Base-by-base conservation (phyloP, 1,140 invertebrate genomes). In the Cecropterus lyciades region DNA sequence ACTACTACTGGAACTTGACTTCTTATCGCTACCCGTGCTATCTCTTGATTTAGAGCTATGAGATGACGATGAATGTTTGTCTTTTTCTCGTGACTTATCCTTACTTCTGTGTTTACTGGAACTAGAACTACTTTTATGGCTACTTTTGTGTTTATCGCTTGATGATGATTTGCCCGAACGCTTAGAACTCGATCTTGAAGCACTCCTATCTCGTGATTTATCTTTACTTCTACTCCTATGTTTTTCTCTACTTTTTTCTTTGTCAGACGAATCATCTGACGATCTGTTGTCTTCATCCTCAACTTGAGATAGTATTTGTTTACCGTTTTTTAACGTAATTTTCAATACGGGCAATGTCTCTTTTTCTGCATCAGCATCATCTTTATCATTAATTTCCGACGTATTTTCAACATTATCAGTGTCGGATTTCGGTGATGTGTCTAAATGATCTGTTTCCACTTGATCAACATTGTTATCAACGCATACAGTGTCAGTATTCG, bases 281-380 rank as follows among this genome's bases (percentile, higher is more conserved):
- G 72, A 66, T 70, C 84, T 90, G 73, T 75, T 87, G 55, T 85
- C 84, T 66, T 71, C 77, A 75, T 93, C 89, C 67, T 92, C 93
- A 53, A 96, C 92, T 91, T 96, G 95, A 6, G 94, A 94, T 65
- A 96, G 87, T 45, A 96, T 92, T 83, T 96, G 94, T 85, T 96
- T 95, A 8, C 95, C 95, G 92, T 96, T 95, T 74, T 95, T 94
- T 68, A 96, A 93, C 27, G 94, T 94, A 73, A 96, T 94, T 92
- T 96, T 97, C 76, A 93, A 73, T 56, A 92, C 82, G 14, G 90
- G 91, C 53, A 92, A 80, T 40, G 70, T 77, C 67, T 87, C 85
- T 46, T 59, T 33, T 48, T 87, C 77, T 66, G 71, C 79, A 27
- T 70, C 68, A 93, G 94, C 66, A 94, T 93, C 33, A 85, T 83